phyloP scores from a whole-genome alignment of 2,797 vertebrate species.

The Etheostoma perlongum region DNA sequence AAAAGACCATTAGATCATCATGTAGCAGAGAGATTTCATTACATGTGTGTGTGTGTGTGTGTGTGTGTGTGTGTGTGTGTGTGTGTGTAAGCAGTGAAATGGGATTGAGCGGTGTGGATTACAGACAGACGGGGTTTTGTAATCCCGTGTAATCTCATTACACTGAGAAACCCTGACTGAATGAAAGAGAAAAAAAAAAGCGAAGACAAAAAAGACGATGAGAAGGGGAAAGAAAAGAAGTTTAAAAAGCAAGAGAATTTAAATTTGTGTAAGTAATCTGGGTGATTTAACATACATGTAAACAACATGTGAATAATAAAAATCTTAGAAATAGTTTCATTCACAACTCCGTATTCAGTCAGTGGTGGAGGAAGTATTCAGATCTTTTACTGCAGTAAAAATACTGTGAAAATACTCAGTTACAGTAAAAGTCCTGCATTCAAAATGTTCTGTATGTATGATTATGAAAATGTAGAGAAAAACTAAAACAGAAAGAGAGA shows the following conservation, averaged over 20 bases:
- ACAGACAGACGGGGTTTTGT: slow-evolving; percentile 65
- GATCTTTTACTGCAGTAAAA: no score
- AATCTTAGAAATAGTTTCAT: no score
- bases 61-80: slow-evolving; percentile 43
- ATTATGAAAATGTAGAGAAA: no score
- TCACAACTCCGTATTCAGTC: no score
- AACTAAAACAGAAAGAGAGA: background rate
- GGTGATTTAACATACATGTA: no score
- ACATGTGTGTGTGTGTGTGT: slow-evolving; percentile 31
- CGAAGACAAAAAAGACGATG: background rate
- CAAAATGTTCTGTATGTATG: no score
- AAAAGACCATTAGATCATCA: slow-evolving; percentile 30
- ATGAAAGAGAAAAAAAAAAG: slow-evolving; percentile 21
- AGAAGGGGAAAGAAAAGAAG: background rate
- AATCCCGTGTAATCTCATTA: slow-evolving; percentile 83
- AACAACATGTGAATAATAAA: no score
- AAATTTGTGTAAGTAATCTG: background rate
- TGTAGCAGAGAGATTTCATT: slow-evolving; percentile 47
- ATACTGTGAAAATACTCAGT: no score
- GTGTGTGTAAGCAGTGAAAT: slow-evolving; percentile 63
- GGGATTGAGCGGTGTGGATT: slow-evolving; percentile 79
- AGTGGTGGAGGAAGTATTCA: no score
- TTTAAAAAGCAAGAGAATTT: background rate
- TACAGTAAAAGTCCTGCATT: no score
- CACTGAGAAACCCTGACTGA: slow-evolving; percentile 59